A percentile compares a stretch with the other conserved stretches of the same genome.
Evolutionary conservation across 2,113 vertebrate genomes (phyloP).

Genomic region (Oceanodroma tethys): DNA sequence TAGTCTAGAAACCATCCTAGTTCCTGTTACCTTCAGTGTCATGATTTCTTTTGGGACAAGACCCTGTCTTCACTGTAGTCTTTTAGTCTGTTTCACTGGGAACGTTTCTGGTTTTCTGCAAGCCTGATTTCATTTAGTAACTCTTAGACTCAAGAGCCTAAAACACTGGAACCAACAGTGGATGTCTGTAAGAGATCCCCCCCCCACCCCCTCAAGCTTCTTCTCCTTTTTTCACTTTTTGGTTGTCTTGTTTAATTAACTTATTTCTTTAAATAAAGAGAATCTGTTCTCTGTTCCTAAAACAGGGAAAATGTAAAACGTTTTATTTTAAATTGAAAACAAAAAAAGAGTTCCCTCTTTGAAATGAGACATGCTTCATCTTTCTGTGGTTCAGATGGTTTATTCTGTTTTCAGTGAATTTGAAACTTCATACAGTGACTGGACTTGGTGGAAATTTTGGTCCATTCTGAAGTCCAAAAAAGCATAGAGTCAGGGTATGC

Average conservation of each 20-base stretch:
- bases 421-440: not conserved
- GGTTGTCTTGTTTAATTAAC: conserved; percentile 7
- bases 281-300: conserved; percentile 20
- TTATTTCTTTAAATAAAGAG: not conserved
- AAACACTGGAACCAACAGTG: not conserved
- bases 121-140: not conserved
- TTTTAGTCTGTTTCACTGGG: not conserved
- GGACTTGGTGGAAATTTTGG: not conserved
- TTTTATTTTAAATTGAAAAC: conserved; percentile 36
- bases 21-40: not conserved
- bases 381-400: not conserved
- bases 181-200: not conserved
- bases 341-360: not conserved
- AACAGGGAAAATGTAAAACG: conserved; percentile 15
- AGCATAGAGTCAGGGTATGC: not conserved
- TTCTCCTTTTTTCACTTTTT: not conserved
- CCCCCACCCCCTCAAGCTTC: not conserved
- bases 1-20: not conserved
- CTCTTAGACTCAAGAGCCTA: not conserved
- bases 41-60: not conserved
- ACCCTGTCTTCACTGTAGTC: not conserved
- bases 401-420: not conserved
- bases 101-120: not conserved
- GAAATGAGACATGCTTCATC: not conserved
- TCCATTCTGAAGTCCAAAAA: not conserved